Base-by-base conservation (phyloP, 2,797 vertebrate genomes). In the Lepus oiostolus region DNA sequence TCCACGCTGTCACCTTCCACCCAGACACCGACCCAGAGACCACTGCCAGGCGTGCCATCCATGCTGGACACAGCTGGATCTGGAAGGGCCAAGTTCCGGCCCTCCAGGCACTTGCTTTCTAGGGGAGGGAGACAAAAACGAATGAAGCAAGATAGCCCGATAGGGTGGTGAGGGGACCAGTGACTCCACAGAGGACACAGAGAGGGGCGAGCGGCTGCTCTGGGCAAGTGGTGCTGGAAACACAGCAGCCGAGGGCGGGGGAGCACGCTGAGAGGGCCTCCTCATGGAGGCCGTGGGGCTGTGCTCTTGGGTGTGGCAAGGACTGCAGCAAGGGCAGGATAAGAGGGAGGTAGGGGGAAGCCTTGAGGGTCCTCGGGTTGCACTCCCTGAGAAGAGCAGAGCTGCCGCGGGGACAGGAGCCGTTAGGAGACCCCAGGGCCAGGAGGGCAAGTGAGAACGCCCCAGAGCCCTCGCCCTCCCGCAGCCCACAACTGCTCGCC, bases 271-370 rank as follows among this genome's bases (percentile, higher is more conserved):
- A 9, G 58, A 52, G 16, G 22, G 90, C 16, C 9, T 63, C 24
- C 0, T 0, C 2, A 4, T 30, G 47, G 35, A 24, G 26, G 7
- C 4, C 7, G 4, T 6, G 63, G 4, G 52, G 42, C 38, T 38
- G 60, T 28, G 0, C 47, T 30, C 14, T 72, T n/a, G 28, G n/a
- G 14, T 16, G 9, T 4, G 30, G 13, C 0, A 0, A 38, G 58
- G 63, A 30, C 30, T 50, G 22, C 13, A 47, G 26, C 26, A 1
- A 10, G 32, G 60, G 30, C 2, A 19, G 32, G 7, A 38, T 28
- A 3, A 4, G 12, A 62, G 32, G 26, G 26, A 30, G 9, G 17
- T 35, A 26, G 7, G 1, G 14, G 28, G 47, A 32, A 47, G 21
- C 54, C 58, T 60, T 24, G 68, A 7, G 28, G 28, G n/a, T 14